Evolutionary conservation across 2,888 invertebrate genomes (phyloP), one percentile per base, ranked within the genome.

Genomic region (Eristalis intricaria): DNA sequence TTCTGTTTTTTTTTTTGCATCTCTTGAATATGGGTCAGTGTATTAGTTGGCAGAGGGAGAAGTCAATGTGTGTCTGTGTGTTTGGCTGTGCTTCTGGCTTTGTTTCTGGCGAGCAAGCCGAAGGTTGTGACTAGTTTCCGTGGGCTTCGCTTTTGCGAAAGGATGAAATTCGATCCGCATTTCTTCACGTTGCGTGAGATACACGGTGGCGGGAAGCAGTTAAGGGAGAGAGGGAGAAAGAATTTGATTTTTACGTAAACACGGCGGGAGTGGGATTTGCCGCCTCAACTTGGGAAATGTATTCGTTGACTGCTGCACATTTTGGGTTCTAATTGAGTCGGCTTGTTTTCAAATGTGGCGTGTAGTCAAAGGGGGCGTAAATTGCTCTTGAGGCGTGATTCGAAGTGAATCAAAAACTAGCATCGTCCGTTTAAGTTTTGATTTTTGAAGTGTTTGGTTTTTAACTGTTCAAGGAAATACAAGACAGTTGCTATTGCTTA

Each of bases 1-100:
- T 15, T 15, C 15, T 23, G 64, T 26, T 64, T 8, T 61, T 38
- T 70, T 38, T 69, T 76, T 77, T 23, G 29, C 22, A 65, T 69
- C 69, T 74, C 70, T 50, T 23, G 64, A 76, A 86, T 86, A 82
- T 86, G 85, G 81, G 85, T 86, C 85, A 86, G 77, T 74, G 64
- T 81, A 69, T 77, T 73, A 68, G 71, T 64, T 70, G 61, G 13
- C 32, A 50, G 15, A 50, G 19, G 2, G 22, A n/a, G 23, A 10
- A n/a, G 50, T n/a, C n/a, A n/a, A n/a, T n/a, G n/a, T 29, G 50
- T 60, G 32, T 56, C 50, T 66, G 66, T 70, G 78, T 43, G 43
- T 68, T 11, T 60, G 3, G 19, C 22, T n/a, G 15, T 32, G 23
- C 56, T 63, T 56, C 32, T 68, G 73, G 69, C 84, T 84, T 84